A percentile compares a stretch with the other conserved stretches of the same genome.
These are phyloP conservation scores for Hoplodrina blanda DNA, from an alignment of 2,888 invertebrate species.

Conservation along the genomic window DNA sequence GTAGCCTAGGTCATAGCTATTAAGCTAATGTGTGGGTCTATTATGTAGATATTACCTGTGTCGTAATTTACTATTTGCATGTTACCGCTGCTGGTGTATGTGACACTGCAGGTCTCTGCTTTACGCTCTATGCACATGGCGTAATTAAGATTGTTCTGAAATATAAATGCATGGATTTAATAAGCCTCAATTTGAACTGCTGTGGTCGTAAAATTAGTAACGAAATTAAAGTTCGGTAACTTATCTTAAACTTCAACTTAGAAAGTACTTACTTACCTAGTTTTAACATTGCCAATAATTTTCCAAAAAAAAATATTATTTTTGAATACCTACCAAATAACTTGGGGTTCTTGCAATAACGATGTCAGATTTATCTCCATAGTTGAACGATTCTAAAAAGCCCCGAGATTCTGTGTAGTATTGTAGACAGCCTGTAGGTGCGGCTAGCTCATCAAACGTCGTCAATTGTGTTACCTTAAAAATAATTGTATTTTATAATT, in stretches of 20 bases:
- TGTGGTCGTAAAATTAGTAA: background rate
- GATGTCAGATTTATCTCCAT: constrained; percentile 90
- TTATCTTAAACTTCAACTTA: background rate
- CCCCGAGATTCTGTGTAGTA: constrained; percentile 91
- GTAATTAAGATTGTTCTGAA: constrained; percentile 94
- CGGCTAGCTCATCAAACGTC: constrained; percentile 75
- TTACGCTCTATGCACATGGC: constrained; percentile 93
- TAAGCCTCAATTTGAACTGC: background rate
- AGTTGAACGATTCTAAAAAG: constrained; percentile 93
- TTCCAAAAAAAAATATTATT: too few relatives aligned
- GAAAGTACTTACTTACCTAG: too few relatives aligned
- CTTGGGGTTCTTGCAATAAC: constrained; percentile 89
- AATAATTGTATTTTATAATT: background rate
- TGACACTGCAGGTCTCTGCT: constrained; percentile 92
- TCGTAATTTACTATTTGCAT: constrained; percentile 93
- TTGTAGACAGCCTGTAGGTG: constrained; percentile 92
- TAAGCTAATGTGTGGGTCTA: constrained; percentile 14
- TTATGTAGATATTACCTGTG: constrained; percentile 82
- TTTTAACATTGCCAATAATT: too few relatives aligned
- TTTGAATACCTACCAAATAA: constrained; percentile 90
- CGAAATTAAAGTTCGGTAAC: background rate
- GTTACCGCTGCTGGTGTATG: constrained; percentile 90
- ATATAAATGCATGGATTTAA: constrained; percentile 61
- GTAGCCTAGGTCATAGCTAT: constrained; percentile 8
- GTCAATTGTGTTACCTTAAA: constrained; percentile 84